phyloP scores from a whole-genome alignment of 2,797 vertebrate genomes.

The Danio jaintianensis region DNA sequence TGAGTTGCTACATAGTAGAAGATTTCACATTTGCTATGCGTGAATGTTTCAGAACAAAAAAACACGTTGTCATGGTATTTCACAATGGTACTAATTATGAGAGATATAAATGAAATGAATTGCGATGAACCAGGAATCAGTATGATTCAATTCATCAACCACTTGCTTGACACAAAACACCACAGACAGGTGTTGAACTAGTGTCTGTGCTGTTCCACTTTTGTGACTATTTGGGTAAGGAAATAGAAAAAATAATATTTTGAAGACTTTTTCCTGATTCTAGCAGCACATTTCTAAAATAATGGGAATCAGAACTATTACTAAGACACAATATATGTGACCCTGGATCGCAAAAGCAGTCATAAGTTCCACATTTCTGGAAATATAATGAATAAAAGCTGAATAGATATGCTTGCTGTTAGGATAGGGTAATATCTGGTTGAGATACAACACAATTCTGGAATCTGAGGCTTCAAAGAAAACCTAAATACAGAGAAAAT shows the following conservation, averaged over 20 bases:
- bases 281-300: slow-evolving; percentile 12
- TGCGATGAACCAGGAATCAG: not conserved
- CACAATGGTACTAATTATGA: not conserved
- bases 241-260: not conserved
- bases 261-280: slow-evolving; percentile 16
- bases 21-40: slow-evolving; percentile 28
- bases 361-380: not conserved
- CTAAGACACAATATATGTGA: no score
- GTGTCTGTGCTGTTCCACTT: not conserved
- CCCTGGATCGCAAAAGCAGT: no score
- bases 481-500: no score
- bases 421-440: no score
- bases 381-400: not conserved
- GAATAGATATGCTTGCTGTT: no score
- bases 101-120: not conserved
- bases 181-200: not conserved
- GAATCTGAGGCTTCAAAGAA: no score
- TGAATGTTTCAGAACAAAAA: slow-evolving; percentile 3
- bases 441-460: no score
- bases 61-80: not conserved
- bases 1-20: slow-evolving; percentile 57
- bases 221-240: not conserved
- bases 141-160: not conserved
- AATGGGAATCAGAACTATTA: not conserved
- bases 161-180: not conserved